Evolutionary conservation across 64 coral and sea anemone genomes (phyloP), one percentile per base, ranked within the genome.

Genomic region (Cladopsammia gracilis): DNA sequence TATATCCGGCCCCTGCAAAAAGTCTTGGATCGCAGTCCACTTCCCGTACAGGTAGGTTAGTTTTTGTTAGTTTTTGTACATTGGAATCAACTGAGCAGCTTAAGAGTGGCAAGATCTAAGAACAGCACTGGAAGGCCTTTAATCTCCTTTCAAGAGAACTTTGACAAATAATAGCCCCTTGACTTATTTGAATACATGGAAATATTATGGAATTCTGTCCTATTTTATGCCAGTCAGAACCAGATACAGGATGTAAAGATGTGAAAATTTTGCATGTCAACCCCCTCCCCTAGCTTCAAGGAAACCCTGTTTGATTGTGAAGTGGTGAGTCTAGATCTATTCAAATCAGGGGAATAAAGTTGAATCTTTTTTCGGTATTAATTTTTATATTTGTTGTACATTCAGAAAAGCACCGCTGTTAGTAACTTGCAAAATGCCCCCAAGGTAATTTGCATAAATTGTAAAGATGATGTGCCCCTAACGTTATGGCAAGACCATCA

Each of bases 1-100:
- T 88, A 88, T 57, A 19, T 88, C 45, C 11, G 69, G 56, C 86
- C 86, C 19, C 69, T 88, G 15, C 69, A 88, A 71, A 88, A 72
- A 88, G 69, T 74, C 20, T 26, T 74, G 3, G 49, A 81, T 81
- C 20, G 78, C 42, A 81, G 78, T 81, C 78, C 78, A 81, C n/a
- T 81, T 81, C 78, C 51, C 20, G 42, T 81, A 62, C 78, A 81
- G 78, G 54, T 81, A 22, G 59, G 78, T 81, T 81, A 62, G 15
- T 54, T 81, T 71, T 44, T 25, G 51, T 53, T 53, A 53, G 51
- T 71, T 71, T 19, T 62, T 62, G 16, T 62, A 19, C 16, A 62
- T 62, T 62, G 60, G 60, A 53, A 53, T n/a, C n/a, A n/a, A n/a
- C n/a, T n/a, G n/a, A n/a, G n/a, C n/a, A n/a, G n/a, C 51, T 53